Conservation (phyloP, 2,888 invertebrate species). For the Ophion ellenae region DNA sequence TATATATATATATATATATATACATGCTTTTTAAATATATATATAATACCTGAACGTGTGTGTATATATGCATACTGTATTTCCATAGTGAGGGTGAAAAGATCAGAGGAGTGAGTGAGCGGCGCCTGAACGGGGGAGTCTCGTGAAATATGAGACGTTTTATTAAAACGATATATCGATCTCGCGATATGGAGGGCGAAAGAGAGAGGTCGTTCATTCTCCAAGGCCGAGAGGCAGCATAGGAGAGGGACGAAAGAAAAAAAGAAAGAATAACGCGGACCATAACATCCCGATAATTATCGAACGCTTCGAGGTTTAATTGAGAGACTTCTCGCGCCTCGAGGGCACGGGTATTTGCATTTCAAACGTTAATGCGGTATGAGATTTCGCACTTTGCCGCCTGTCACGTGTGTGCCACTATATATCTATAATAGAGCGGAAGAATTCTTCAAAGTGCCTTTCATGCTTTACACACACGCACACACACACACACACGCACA, state of each 20-base stretch:
- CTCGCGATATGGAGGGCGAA: conserved; percentile 23
- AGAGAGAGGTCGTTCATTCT: conserved; percentile 40
- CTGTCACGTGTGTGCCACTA: background rate
- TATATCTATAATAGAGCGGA: conserved; percentile 18
- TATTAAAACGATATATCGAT: conserved; percentile 76
- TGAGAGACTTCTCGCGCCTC: conserved; percentile 66
- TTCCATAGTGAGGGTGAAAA: conserved; percentile 45
- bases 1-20: background rate
- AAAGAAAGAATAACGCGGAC: conserved; percentile 52
- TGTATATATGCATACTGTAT: background rate
- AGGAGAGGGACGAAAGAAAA: conserved; percentile 37
- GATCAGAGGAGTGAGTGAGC: conserved; percentile 30
- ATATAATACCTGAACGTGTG: background rate
- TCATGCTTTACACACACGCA: background rate
- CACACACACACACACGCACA: no score
- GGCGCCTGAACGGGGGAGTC: conserved; percentile 40
- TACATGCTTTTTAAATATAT: no score
- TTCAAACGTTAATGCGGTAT: conserved; percentile 53
- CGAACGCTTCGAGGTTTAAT: conserved; percentile 71
- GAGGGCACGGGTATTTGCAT: conserved; percentile 67
- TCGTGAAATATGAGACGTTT: conserved; percentile 77
- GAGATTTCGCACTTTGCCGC: conserved; percentile 45
- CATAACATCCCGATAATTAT: conserved; percentile 70
- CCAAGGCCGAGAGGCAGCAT: background rate
- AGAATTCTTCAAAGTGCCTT: conserved; percentile 40